phyloP scores from a whole-genome alignment of 2,888 invertebrate species.

The Athetis lepigone region DNA sequence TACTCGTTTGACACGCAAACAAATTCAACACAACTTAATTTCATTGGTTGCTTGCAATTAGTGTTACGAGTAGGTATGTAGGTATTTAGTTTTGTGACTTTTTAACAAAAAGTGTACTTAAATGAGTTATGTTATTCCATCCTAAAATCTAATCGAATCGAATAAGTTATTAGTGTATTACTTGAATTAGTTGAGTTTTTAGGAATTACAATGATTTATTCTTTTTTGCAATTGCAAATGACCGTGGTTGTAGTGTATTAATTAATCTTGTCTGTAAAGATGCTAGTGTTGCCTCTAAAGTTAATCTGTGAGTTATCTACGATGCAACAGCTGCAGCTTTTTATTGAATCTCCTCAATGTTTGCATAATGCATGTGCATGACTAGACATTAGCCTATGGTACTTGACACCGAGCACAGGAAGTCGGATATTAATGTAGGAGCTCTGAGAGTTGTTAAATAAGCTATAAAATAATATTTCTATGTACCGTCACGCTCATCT shows the following conservation, averaged over 20 bases:
- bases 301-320: conserved; percentile 37
- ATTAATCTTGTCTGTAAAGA: conserved; percentile 2
- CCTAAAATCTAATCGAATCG: too few relatives aligned
- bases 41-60: conserved; percentile 6
- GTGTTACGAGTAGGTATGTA: too few relatives aligned
- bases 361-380: conserved; percentile 71
- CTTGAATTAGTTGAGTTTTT: not conserved
- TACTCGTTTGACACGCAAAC: conserved; percentile 46
- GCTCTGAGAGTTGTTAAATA: conserved; percentile 34
- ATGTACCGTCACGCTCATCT: conserved; percentile 43
- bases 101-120: conserved; percentile 11
- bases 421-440: conserved; percentile 66
- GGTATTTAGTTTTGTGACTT: too few relatives aligned
- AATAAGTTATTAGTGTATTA: too few relatives aligned
- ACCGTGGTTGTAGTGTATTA: not conserved
- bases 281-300: conserved; percentile 15
- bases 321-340: conserved; percentile 64
- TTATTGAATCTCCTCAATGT: conserved; percentile 52
- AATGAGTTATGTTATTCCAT: not conserved
- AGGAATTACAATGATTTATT: not conserved
- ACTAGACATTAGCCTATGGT: conserved; percentile 67
- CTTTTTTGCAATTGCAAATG: not conserved
- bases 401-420: conserved; percentile 78
- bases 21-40: conserved; percentile 51
- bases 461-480: conserved; percentile 29